Base-by-base conservation (phyloP, 2,888 invertebrate species). In the Athalia circularis region DNA sequence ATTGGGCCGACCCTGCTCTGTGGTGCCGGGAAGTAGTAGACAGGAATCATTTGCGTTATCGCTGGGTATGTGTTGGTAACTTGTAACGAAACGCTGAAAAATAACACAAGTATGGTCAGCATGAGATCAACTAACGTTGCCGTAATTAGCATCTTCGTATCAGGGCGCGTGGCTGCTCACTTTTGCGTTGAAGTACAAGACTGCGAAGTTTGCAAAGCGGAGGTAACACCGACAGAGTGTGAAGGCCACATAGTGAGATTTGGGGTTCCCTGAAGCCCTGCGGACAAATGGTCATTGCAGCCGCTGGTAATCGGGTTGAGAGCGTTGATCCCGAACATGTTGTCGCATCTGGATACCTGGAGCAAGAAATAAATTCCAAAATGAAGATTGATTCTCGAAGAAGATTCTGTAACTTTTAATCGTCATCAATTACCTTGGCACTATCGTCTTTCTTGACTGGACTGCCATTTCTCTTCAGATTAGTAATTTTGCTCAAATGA, bases 391-490 rank as follows among this genome's bases (percentile, higher is more conserved):
- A 47, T 45, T 9, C 48, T 59, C 13, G 4, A 59, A 45, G 8
- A 48, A 45, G 47, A 50, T 15, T 5, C 2, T 4, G 7, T 7
- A 65, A 9, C 48, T 75, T 54, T n/a, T 29, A 6, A n/a, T 8
- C 48, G 6, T 29, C 5, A n/a, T 70, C 13, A 77, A 81, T 81
- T 79, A 90, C 90, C 86, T 89, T 90, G 57, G 81, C 82, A 77
- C 91, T 91, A 74, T 94, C 93, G 1, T 91, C 93, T 85, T 94
- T 94, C 91, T 92, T 92, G 2, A 93, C 94, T 77, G 92, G 92
- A 11, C 93, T 93, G 1, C 93, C 93, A 72, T 92, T 92, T 11
- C 95, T 90, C 86, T 95, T 95, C 0, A 93, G 84, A 0, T 94
- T 94, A 81, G 93, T 93, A 3, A 88, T 87, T 50, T 90, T 89